phyloP scores from a whole-genome alignment of 1,140 invertebrate species.

The Dreissena rostriformis region DNA sequence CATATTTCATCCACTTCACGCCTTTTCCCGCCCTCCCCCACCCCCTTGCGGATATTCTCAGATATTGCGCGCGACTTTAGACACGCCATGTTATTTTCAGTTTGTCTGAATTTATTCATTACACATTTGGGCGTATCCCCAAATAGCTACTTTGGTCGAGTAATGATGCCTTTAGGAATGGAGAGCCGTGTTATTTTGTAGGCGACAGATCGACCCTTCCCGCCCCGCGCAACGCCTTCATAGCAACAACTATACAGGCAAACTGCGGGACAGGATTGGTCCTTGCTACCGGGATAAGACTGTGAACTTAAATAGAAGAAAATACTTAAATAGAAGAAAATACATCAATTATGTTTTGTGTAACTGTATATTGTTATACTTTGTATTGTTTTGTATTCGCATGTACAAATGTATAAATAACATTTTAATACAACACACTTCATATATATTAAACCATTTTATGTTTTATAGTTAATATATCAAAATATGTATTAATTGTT shows the following conservation, averaged over 20 bases:
- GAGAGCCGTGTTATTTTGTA: conserved; percentile 27
- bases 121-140: conserved; percentile 30
- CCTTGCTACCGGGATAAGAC: too few species aligned
- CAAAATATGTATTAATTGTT: too few species aligned
- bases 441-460: too few species aligned
- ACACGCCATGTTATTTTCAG: conserved; percentile 36
- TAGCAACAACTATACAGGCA: neutral
- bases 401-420: too few species aligned
- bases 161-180: conserved; percentile 40
- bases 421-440: too few species aligned
- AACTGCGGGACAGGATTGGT: too few species aligned
- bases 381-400: too few species aligned
- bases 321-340: too few species aligned
- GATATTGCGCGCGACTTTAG: conserved; percentile 37
- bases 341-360: too few species aligned
- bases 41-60: conserved; percentile 18
- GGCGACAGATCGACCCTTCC: conserved; percentile 11
- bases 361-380: too few species aligned
- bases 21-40: conserved; percentile 42
- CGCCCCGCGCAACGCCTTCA: conserved; percentile 22
- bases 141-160: conserved; percentile 33
- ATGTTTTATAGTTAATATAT: too few species aligned
- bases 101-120: conserved; percentile 50
- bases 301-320: too few species aligned
- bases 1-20: neutral